Conservation (phyloP, 2,113 vertebrate genomes). For the Lepisosteus osseus region DNA sequence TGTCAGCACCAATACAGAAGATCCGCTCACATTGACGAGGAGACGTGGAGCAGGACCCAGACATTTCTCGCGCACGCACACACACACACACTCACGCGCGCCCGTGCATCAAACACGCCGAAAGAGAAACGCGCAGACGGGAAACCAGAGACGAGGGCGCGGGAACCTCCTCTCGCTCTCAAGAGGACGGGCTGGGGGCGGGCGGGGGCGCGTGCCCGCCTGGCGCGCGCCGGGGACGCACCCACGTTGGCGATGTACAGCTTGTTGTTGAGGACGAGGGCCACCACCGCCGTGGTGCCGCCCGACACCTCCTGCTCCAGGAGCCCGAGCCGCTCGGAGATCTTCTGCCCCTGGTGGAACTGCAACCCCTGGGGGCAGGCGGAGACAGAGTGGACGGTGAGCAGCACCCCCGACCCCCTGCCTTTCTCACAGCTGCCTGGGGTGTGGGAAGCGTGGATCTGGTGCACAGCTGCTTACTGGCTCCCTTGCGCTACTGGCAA, state of each 20-base stretch:
- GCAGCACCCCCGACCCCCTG: too few species aligned
- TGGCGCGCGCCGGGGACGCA: conserved; percentile 49
- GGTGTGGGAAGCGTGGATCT: too few species aligned
- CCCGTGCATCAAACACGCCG: not conserved
- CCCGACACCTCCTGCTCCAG: conserved; percentile 91
- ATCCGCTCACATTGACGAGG: too few species aligned
- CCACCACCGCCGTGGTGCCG: conserved; percentile 89
- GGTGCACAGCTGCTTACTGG: too few species aligned
- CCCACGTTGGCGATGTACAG: conserved; percentile 93
- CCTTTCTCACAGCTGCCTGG: too few species aligned
- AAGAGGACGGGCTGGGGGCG: not conserved
- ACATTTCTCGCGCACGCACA: not conserved
- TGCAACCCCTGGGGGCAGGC: conserved; percentile 63
- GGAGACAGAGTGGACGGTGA: not conserved
- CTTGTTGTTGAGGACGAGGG: conserved; percentile 88
- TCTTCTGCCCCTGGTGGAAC: conserved; percentile 88
- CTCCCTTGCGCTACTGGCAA: too few species aligned
- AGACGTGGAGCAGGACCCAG: not conserved
- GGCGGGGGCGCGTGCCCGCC: not conserved
- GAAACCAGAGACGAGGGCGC: not conserved
- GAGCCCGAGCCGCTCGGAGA: conserved; percentile 80
- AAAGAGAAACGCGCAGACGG: not conserved
- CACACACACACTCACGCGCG: not conserved
- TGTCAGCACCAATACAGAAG: too few species aligned
- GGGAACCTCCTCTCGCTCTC: not conserved